phyloP scores from a whole-genome alignment of 2,113 vertebrate species.

The Syrrhaptes paradoxus region DNA sequence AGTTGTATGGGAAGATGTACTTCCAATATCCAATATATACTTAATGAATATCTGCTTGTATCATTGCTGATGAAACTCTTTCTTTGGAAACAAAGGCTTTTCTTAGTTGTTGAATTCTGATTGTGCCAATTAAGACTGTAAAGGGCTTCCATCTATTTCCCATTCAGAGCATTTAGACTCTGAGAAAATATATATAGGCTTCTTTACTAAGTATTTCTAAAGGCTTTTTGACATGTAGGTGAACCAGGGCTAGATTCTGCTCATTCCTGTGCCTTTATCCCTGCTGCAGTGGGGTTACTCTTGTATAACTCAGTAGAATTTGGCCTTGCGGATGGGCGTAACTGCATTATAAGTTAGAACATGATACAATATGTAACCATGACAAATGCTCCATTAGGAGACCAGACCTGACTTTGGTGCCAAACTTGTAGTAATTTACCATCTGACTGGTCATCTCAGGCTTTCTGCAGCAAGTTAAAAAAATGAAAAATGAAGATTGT shows the following conservation, averaged over 20 bases:
- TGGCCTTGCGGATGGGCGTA: background rate
- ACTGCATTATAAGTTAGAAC: background rate
- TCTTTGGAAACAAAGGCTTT: background rate
- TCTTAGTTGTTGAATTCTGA: background rate
- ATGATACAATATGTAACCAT: background rate
- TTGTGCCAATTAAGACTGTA: background rate
- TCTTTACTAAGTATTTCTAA: background rate
- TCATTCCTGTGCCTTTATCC: background rate
- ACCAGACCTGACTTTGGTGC: background rate
- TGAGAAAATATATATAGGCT: background rate
- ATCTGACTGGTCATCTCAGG: constrained; percentile 1
- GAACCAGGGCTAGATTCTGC: background rate
- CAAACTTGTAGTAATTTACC: constrained; percentile 17
- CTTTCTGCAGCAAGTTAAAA: background rate
- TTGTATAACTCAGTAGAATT: background rate
- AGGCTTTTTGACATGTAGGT: background rate
- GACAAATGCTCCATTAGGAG: background rate
- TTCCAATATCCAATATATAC: background rate
- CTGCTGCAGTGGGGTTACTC: background rate
- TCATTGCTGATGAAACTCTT: background rate
- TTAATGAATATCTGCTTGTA: background rate
- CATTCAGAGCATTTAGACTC: background rate
- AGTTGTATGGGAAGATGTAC: background rate
- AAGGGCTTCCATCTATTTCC: background rate
- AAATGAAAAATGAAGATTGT: background rate